phyloP scores from a whole-genome alignment of 2,113 vertebrate species.

The Hepsetus odoe region DNA sequence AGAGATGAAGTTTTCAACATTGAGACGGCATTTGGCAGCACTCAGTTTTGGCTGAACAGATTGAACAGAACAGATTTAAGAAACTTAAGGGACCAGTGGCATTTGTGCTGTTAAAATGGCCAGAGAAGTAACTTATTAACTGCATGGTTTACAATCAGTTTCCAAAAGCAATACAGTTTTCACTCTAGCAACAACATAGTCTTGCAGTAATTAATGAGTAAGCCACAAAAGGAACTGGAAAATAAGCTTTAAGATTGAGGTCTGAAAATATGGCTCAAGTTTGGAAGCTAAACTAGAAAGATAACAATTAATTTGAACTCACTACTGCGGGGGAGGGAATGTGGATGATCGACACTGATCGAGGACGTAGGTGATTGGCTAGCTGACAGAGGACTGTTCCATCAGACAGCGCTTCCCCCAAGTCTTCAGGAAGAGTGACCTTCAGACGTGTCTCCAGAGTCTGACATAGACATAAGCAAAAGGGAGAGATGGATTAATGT shows the following conservation, averaged over 20 bases:
- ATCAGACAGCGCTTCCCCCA: slow-evolving; percentile 79
- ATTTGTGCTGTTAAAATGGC: too few relatives aligned
- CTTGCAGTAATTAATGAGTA: too few relatives aligned
- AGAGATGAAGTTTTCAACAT: slow-evolving; percentile 85
- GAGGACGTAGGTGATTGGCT: slow-evolving; percentile 82
- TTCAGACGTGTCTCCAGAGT: slow-evolving; percentile 80
- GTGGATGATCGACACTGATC: slow-evolving; percentile 84
- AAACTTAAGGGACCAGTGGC: too few relatives aligned
- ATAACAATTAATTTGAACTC: slow-evolving; percentile 53
- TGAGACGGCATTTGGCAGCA: slow-evolving; percentile 81
- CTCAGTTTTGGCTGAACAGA: slow-evolving; percentile 85
- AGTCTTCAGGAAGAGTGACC: slow-evolving; percentile 76
- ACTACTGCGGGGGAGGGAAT: slow-evolving; percentile 91
- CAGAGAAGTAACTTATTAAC: too few relatives aligned
- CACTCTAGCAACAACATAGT: too few relatives aligned
- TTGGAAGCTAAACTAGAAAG: not conserved
- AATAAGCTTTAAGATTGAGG: not conserved
- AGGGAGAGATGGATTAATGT: not conserved
- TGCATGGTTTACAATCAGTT: too few relatives aligned
- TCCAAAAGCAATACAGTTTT: too few relatives aligned
- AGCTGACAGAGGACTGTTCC: slow-evolving; percentile 88
- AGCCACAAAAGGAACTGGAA: too few relatives aligned
- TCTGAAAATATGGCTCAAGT: not conserved
- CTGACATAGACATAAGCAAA: slow-evolving; percentile 64
- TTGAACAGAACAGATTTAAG: not conserved